Evolutionary conservation across 2,113 vertebrate genomes (phyloP).

Genomic region (Vimba vimba): DNA sequence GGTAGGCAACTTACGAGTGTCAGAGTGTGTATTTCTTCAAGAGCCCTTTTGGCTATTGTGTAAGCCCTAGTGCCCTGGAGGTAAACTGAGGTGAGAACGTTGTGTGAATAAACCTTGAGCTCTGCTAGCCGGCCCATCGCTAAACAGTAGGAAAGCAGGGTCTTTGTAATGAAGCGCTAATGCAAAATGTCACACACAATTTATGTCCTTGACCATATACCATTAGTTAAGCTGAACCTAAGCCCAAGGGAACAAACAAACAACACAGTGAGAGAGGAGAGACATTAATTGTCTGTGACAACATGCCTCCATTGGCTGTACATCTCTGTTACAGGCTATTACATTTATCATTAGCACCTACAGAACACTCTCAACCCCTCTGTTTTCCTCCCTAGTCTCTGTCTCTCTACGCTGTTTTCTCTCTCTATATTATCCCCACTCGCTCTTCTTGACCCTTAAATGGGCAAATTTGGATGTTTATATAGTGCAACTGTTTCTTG

Average conservation of each 20-base stretch:
- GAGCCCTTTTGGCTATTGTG: slow-evolving; percentile 21
- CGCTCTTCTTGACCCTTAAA: not conserved
- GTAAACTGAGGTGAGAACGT: slow-evolving; percentile 21
- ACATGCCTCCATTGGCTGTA: slow-evolving; percentile 76
- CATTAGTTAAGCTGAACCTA: slow-evolving; percentile 81
- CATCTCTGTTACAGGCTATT: slow-evolving; percentile 84
- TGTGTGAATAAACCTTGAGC: slow-evolving; percentile 40
- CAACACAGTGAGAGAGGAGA: slow-evolving; percentile 64
- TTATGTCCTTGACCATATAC: slow-evolving; percentile 76
- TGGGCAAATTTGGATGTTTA: not conserved
- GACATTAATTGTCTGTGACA: slow-evolving; percentile 84
- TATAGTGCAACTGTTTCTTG: not conserved
- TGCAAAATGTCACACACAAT: slow-evolving; percentile 80
- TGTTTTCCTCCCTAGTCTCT: slow-evolving; percentile 10
- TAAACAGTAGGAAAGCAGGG: slow-evolving; percentile 67
- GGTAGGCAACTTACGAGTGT: not conserved
- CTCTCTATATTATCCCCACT: not conserved
- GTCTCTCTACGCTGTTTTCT: not conserved
- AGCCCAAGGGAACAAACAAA: slow-evolving; percentile 75
- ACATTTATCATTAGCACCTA: slow-evolving; percentile 76
- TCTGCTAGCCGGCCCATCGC: slow-evolving; percentile 57
- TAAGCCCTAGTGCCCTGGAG: not conserved
- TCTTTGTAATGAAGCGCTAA: slow-evolving; percentile 77
- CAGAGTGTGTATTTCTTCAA: slow-evolving; percentile 29
- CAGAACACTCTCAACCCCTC: slow-evolving; percentile 57